Conservation (phyloP, 2,888 invertebrate genomes). For the Silvanus unidentatus region DNA sequence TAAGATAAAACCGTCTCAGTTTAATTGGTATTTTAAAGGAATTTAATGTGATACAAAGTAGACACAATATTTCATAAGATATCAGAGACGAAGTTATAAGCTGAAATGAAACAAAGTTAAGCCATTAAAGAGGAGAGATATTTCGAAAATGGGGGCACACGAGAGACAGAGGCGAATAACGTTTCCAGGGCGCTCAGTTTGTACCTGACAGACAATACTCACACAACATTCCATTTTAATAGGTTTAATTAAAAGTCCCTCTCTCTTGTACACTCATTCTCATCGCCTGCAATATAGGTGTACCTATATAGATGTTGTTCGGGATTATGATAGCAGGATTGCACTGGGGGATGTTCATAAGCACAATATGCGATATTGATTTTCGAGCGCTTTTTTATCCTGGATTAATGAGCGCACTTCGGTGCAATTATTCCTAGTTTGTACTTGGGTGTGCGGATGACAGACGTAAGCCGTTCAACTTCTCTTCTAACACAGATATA, state of each 20-base stretch:
- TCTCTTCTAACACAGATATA: too few species aligned
- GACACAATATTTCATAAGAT: too few species aligned
- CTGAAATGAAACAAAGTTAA: conserved; percentile 1
- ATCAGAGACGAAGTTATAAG: background rate
- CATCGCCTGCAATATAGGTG: background rate
- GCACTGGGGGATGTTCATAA: too few species aligned
- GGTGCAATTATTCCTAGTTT: too few species aligned
- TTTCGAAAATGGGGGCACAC: background rate
- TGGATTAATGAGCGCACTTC: too few species aligned
- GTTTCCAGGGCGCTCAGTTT: conserved; percentile 4
- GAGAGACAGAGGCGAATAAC: background rate
- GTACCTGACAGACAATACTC: conserved; percentile 28
- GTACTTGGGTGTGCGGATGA: too few species aligned
- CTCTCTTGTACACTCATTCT: conserved; percentile 8
- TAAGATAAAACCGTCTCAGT: too few species aligned
- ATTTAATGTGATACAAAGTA: too few species aligned
- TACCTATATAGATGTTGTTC: background rate
- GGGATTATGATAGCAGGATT: background rate
- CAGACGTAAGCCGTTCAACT: too few species aligned
- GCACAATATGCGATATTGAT: too few species aligned
- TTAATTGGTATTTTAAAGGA: too few species aligned
- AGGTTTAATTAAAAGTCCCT: conserved; percentile 29
- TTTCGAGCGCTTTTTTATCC: too few species aligned
- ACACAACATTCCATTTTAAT: conserved; percentile 26
- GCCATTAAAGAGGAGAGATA: conserved; percentile 1